Evolutionary conservation across 1,140 invertebrate genomes (phyloP).

Genomic region (Cyrtorhinus lividipennis): DNA sequence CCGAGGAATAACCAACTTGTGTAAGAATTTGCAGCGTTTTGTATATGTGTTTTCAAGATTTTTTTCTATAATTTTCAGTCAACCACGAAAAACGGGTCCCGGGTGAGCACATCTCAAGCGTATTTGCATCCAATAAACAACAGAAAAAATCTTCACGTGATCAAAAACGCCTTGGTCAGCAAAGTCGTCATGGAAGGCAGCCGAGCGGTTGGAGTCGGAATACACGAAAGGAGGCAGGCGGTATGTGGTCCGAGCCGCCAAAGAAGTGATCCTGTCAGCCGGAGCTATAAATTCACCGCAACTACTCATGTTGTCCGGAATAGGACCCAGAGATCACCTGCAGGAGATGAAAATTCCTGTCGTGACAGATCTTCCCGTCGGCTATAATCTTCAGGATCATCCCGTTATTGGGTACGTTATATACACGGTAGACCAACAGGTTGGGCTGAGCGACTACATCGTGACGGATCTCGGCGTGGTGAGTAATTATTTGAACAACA

Average conservation of each 20-base stretch:
- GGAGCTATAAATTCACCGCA: constrained; percentile 49
- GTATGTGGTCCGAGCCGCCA: constrained; percentile 31
- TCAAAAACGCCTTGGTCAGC: constrained; percentile 33
- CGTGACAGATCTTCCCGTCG: constrained; percentile 54
- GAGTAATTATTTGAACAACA: constrained; percentile 34
- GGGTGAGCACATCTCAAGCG: constrained; percentile 44
- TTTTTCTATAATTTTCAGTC: constrained; percentile 31
- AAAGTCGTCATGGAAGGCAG: constrained; percentile 42
- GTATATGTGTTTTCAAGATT: not conserved
- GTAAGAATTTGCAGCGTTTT: too few relatives aligned
- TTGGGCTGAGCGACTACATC: constrained; percentile 35
- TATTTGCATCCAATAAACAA: constrained; percentile 35
- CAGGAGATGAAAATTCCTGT: constrained; percentile 33
- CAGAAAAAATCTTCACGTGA: constrained; percentile 32
- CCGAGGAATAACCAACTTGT: too few relatives aligned
- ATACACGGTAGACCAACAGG: constrained; percentile 27
- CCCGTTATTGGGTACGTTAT: constrained; percentile 19
- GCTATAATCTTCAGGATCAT: constrained; percentile 65
- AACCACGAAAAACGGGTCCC: constrained; percentile 44
- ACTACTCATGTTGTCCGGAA: constrained; percentile 50
- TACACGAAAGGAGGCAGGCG: constrained; percentile 31
- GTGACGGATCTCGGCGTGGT: constrained; percentile 36
- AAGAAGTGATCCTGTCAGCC: constrained; percentile 45
- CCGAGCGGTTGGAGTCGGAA: constrained; percentile 42
- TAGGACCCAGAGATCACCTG: constrained; percentile 42